These are phyloP conservation scores for Lycia hirtaria DNA, from an alignment of 2,888 invertebrate species.

Conservation along the genomic window DNA sequence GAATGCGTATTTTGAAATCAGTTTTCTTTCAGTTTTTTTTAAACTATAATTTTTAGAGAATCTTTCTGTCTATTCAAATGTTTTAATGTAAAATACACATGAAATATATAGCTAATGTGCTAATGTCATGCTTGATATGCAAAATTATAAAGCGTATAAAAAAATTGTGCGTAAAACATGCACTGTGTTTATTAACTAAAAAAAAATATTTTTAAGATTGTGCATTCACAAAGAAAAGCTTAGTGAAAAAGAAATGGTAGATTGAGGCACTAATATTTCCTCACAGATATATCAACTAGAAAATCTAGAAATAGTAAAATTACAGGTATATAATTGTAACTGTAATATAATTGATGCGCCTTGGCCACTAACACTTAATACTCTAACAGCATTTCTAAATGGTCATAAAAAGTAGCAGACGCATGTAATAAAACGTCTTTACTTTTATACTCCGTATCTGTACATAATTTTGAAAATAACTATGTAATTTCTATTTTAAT, in stretches of 20 bases:
- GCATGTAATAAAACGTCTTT: conserved; percentile 2
- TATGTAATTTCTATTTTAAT: neutral
- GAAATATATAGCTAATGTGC: too few relatives aligned
- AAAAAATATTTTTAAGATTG: too few relatives aligned
- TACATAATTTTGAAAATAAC: conserved; percentile 8
- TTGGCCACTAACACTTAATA: conserved; percentile 11
- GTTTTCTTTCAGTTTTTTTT: too few relatives aligned
- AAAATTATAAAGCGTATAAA: too few relatives aligned
- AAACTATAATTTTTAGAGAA: too few relatives aligned
- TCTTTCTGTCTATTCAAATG: too few relatives aligned
- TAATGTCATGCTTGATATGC: too few relatives aligned
- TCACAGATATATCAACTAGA: neutral
- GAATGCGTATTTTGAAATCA: too few relatives aligned
- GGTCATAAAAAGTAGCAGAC: conserved; percentile 12
- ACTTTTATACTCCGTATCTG: conserved; percentile 19
- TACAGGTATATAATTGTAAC: conserved; percentile 14
- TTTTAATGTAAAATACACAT: too few relatives aligned
- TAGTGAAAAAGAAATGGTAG: neutral
- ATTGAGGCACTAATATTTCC: neutral
- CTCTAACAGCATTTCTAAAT: conserved; percentile 17
- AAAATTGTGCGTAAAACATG: too few relatives aligned
- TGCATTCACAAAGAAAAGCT: neutral
- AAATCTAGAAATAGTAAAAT: conserved; percentile 3
- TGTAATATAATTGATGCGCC: conserved; percentile 17
- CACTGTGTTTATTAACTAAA: too few relatives aligned